Evolutionary conservation across 1,140 invertebrate genomes (phyloP).

Genomic region (Drosophila tropicalis): DNA sequence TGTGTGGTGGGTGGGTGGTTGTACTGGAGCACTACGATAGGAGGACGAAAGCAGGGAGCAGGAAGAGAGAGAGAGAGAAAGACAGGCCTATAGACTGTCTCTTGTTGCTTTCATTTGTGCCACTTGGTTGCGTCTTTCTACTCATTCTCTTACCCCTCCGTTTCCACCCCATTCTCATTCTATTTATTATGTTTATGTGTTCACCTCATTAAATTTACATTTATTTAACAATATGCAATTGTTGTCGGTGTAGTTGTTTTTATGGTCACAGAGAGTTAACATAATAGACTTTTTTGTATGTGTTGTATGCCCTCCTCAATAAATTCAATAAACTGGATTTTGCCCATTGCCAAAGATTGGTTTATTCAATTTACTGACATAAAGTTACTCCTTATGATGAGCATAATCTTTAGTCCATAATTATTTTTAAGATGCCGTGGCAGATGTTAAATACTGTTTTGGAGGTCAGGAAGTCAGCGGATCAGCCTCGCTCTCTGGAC

Average conservation of each 20-base stretch:
- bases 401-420: too few relatives aligned
- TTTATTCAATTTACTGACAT: too few relatives aligned
- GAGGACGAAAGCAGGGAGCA: not conserved
- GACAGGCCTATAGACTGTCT: not conserved
- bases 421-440: too few relatives aligned
- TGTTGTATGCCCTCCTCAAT: not conserved
- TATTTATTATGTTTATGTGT: not conserved
- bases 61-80: not conserved
- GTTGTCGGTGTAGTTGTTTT: not conserved
- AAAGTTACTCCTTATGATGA: too few relatives aligned
- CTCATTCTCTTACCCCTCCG: not conserved
- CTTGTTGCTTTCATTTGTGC: slow-evolving; percentile 9
- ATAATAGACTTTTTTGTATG: too few relatives aligned
- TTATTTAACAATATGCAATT: slow-evolving; percentile 1
- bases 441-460: too few relatives aligned
- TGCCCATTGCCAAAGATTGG: too few relatives aligned
- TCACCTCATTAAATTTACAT: slow-evolving; percentile 1
- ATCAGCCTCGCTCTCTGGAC: slow-evolving; percentile 30
- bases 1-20: not conserved
- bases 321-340: not conserved
- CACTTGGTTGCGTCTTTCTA: slow-evolving; percentile 2
- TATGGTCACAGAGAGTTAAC: not conserved
- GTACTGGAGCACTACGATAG: not conserved
- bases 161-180: not conserved
- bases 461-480: not conserved